Evolutionary conservation across 1,140 invertebrate genomes (phyloP).

Genomic region (Drosophila pachea): DNA sequence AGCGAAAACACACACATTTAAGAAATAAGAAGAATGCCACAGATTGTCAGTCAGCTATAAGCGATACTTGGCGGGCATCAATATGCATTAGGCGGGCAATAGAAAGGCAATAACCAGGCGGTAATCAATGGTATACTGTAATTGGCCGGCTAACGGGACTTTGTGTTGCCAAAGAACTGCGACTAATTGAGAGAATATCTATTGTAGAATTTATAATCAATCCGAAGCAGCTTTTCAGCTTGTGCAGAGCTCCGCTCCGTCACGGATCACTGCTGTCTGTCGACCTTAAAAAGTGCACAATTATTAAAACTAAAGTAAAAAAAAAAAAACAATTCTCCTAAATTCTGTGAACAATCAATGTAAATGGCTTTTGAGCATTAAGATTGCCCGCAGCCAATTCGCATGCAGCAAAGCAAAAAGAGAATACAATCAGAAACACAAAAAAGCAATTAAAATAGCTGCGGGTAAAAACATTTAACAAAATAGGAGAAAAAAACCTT

Average conservation of each 20-base stretch:
- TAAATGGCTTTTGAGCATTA: slow-evolving; percentile 10
- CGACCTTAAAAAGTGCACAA: slow-evolving; percentile 22
- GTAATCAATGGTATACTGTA: slow-evolving; percentile 61
- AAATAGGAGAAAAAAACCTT: slow-evolving; percentile 1
- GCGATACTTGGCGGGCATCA: background rate
- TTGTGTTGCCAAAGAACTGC: slow-evolving; percentile 12
- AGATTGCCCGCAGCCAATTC: slow-evolving; percentile 18
- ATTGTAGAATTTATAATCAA: background rate
- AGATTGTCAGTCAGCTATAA: slow-evolving; percentile 2
- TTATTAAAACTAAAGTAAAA: background rate
- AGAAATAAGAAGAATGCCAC: slow-evolving; percentile 1
- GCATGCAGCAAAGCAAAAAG: slow-evolving; percentile 25
- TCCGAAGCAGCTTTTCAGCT: background rate
- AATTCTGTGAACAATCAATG: slow-evolving; percentile 29
- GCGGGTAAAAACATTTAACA: slow-evolving; percentile 25
- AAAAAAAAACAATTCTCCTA: slow-evolving; percentile 19
- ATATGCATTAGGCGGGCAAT: slow-evolving; percentile 2
- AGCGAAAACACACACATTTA: background rate
- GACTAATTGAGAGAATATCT: slow-evolving; percentile 3
- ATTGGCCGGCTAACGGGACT: slow-evolving; percentile 3
- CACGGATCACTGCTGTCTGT: too few relatives aligned
- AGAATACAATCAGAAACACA: slow-evolving; percentile 22
- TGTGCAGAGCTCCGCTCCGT: too few relatives aligned
- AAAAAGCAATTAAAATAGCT: slow-evolving; percentile 29
- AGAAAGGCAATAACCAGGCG: slow-evolving; percentile 38